Evolutionary conservation across 2,888 invertebrate genomes (phyloP).

Genomic region (Cephus pulcher): DNA sequence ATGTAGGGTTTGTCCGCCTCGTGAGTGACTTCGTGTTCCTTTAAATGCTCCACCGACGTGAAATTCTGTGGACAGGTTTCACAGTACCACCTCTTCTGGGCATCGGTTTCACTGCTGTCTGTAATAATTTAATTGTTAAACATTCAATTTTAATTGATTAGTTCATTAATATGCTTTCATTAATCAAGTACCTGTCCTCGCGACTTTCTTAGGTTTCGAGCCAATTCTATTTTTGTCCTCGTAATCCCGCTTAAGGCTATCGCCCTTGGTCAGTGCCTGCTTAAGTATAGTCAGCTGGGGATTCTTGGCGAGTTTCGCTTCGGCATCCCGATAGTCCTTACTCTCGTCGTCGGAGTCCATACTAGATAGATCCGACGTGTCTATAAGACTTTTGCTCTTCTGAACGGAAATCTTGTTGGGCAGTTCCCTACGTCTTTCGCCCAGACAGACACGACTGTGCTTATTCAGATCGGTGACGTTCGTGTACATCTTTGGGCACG

Average conservation of each 20-base stretch:
- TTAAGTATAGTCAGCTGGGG: conserved; percentile 63
- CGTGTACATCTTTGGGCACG: conserved; percentile 57
- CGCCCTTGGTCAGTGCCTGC: conserved; percentile 59
- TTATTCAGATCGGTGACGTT: conserved; percentile 59
- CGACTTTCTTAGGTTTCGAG: conserved; percentile 60
- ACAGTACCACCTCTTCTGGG: conserved; percentile 56
- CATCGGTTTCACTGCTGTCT: conserved; percentile 42
- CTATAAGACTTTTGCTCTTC: conserved; percentile 61
- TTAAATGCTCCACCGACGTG: conserved; percentile 49
- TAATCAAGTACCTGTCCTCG: conserved; percentile 57
- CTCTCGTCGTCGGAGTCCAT: conserved; percentile 57
- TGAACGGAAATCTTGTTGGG: conserved; percentile 61
- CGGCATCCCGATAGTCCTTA: conserved; percentile 63
- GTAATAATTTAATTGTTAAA: conserved; percentile 7
- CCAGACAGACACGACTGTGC: conserved; percentile 54
- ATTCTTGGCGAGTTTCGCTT: conserved; percentile 66
- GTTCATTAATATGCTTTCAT: not conserved
- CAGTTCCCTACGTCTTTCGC: conserved; percentile 42
- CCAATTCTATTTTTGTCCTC: conserved; percentile 52
- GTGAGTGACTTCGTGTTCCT: conserved; percentile 57
- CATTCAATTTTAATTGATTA: not conserved
- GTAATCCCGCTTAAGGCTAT: conserved; percentile 53
- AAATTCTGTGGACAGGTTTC: conserved; percentile 58
- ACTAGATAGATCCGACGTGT: conserved; percentile 57
- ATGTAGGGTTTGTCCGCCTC: conserved; percentile 63